Percentiles rank a stretch among this genome's conserved stretches.
phyloP scores from a whole-genome alignment of 2,113 vertebrate genomes.

The Brachyhypopomus gauderio region DNA sequence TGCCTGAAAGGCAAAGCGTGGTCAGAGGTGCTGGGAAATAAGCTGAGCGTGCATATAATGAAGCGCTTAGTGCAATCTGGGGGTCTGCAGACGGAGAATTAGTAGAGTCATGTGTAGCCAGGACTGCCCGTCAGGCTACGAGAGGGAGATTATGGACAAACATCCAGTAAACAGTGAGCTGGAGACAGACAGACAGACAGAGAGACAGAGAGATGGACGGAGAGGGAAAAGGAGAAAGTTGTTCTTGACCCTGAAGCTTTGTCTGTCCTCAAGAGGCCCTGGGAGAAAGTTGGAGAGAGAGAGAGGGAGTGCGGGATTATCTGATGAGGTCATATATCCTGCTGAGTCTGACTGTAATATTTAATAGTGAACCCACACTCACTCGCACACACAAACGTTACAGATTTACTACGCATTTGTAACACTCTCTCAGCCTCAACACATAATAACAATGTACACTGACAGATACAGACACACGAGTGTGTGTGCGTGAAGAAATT shows the following conservation, averaged over 20 bases:
- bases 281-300: conserved; percentile 4
- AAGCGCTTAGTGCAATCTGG: conserved; percentile 3
- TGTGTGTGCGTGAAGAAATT: conserved; percentile 4
- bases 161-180: neutral
- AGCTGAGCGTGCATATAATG: conserved; percentile 24
- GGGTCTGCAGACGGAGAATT: conserved; percentile 4
- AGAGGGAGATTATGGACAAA: neutral
- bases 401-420: neutral
- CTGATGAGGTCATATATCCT: conserved; percentile 62
- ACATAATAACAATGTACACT: neutral
- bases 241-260: conserved; percentile 44
- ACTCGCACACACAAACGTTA: neutral
- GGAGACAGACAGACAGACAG: conserved; percentile 5
- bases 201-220: neutral
- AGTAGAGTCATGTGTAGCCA: neutral
- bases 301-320: conserved; percentile 55
- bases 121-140: neutral
- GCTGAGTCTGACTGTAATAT: conserved; percentile 45
- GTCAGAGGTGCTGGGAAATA: neutral
- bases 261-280: conserved; percentile 18
- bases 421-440: neutral
- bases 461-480: neutral
- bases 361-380: neutral
- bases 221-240: neutral
- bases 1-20: conserved; percentile 7